Evolutionary conservation across 2,797 vertebrate genomes (phyloP).

Genomic region (Agapornis canus): DNA sequence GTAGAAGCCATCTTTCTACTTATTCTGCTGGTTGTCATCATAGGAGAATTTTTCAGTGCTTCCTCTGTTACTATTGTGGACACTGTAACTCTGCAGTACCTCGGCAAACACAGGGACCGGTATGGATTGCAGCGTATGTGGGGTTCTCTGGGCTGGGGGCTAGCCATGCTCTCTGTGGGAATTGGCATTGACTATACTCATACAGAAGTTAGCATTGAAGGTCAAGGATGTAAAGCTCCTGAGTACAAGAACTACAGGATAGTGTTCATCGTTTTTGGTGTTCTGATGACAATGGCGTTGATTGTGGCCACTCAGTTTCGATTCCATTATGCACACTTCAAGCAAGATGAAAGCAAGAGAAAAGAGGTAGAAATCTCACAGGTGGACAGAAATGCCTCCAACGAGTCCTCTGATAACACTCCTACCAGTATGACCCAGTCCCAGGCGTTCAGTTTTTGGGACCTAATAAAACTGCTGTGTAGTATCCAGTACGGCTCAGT

Average conservation of each 20-base stretch:
- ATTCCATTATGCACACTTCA: conserved; percentile 83
- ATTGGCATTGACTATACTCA: conserved; percentile 95
- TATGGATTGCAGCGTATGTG: conserved; percentile 98
- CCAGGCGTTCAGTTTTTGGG: conserved; percentile 75
- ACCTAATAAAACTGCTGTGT: conserved; percentile 88
- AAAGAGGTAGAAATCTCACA: conserved; percentile 76
- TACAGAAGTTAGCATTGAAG: conserved; percentile 75
- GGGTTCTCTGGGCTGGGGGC: conserved; percentile 97
- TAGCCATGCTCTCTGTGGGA: conserved; percentile 95
- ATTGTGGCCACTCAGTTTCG: conserved; percentile 93
- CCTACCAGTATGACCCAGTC: conserved; percentile 41
- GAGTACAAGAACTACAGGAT: conserved; percentile 92
- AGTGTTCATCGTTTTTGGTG: conserved; percentile 93
- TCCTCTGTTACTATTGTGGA: conserved; percentile 97
- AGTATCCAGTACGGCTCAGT: conserved; percentile 93
- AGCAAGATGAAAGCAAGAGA: conserved; percentile 51
- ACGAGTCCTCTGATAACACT: conserved; percentile 73
- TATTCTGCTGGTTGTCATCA: conserved; percentile 92
- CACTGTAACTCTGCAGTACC: conserved; percentile 93
- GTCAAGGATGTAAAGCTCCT: conserved; percentile 82
- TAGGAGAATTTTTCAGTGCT: conserved; percentile 97
- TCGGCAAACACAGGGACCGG: conserved; percentile 90
- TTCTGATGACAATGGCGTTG: conserved; percentile 91
- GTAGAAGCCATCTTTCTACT: conserved; percentile 92
- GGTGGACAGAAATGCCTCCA: conserved; percentile 68